A percentile compares a stretch with the other conserved stretches of the same genome.
These are phyloP conservation scores for Torymus texanus DNA, from an alignment of 2,888 invertebrate species.

Conservation along the genomic window DNA sequence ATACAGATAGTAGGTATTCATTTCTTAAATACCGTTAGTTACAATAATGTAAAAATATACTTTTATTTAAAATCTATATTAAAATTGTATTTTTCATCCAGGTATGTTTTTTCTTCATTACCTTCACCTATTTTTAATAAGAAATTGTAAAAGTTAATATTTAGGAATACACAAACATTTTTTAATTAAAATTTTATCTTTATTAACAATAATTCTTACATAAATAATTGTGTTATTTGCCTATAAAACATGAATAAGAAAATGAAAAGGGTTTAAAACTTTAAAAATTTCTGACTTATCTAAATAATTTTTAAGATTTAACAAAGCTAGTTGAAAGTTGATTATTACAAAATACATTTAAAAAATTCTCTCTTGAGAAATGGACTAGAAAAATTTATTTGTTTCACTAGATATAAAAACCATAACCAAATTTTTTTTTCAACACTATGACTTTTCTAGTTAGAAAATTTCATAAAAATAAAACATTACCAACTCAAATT, in stretches of 20 bases:
- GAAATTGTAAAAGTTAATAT: not conserved
- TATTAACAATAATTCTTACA: constrained; percentile 38
- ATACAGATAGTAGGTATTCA: constrained; percentile 34
- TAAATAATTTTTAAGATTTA: too few relatives aligned
- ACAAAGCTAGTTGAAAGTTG: too few relatives aligned
- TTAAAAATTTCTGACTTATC: not conserved
- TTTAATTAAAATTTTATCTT: constrained; percentile 9
- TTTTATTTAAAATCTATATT: constrained; percentile 51
- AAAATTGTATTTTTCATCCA: constrained; percentile 54
- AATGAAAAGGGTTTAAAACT: constrained; percentile 1
- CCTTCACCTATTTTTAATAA: not conserved
- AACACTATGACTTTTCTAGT: too few relatives aligned
- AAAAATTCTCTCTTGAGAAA: constrained; percentile 23
- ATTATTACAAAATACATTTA: not conserved
- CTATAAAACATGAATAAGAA: constrained; percentile 21
- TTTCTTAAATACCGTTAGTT: constrained; percentile 15
- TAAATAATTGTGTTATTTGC: constrained; percentile 16
- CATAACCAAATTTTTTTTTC: not conserved
- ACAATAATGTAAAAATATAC: constrained; percentile 48
- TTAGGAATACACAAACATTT: not conserved
- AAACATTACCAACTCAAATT: too few relatives aligned
- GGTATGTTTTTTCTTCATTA: not conserved
- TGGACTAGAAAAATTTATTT: constrained; percentile 44
- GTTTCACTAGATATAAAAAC: constrained; percentile 15
- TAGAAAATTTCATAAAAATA: too few relatives aligned